Evolutionary conservation across 2,888 invertebrate species (phyloP), one percentile per base, ranked within the genome.

Genomic region (Blastobasis lacticolella): DNA sequence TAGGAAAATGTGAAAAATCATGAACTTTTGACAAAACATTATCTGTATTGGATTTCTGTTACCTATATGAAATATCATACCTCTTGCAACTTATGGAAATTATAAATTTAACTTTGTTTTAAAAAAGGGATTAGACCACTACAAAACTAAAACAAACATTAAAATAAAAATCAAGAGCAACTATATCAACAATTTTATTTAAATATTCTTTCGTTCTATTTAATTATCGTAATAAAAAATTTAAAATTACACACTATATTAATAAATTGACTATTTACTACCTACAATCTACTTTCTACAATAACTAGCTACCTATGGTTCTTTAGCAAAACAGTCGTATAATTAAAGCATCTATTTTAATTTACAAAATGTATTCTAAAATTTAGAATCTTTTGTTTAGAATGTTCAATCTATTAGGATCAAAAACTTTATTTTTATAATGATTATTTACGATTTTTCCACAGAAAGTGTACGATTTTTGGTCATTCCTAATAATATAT

Each of bases 401-500:
- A 59, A 56, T 59, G 49, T 49, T 48, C 49, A 48, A 49, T 49
- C n/a, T 37, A 43, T 10, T 38, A 46, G 6, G 36, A 38, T 23
- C 3, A 23, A 23, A 23, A 23, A 23, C 23, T 23, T 46, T 38
- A 38, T 46, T 9, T 38, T n/a, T 37, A 10, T 38, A 37, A 46
- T 23, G 3, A 23, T 46, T 6, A 6, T 46, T 37, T 46, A 37
- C 8, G 8, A 10, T 9, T 36, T 36, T 23, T 78, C 77, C 69
- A 79, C 61, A 49, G 77, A 81, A 57, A 63, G 62, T 66, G 75
- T 80, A 58, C 78, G 75, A 71, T 67, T 81, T 69, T 85, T 87
- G 61, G 77, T 63, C 78, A 83, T 84, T 64, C 88, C 87, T 69
- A 87, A 69, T 62, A 88, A 75, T 70, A 88, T 88, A 62, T 88